These are phyloP conservation scores for Aurelia sp. DNA, from an alignment of 30 jellyfish, hydroid and myxozoan genomes.

Conservation along the genomic window DNA sequence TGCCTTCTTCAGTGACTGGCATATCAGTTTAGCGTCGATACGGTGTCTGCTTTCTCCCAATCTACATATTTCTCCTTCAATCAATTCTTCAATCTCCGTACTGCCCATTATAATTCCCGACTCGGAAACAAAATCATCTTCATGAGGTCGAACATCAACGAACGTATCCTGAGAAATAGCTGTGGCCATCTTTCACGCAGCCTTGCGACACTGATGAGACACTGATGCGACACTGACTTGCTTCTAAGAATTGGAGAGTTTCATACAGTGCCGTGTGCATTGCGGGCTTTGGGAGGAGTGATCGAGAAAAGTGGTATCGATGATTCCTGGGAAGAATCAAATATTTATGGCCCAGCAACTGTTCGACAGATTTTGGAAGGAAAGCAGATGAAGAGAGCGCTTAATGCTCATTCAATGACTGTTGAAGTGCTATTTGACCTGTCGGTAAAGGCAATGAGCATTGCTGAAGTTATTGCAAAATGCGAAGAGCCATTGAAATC, in stretches of 20 bases:
- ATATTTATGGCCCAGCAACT: slow-evolving; percentile 8
- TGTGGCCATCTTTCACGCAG: no score
- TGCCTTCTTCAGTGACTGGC: no score
- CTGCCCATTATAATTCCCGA: not conserved
- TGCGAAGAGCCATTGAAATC: not conserved
- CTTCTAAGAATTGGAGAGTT: slow-evolving; percentile 20
- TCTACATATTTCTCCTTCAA: no score
- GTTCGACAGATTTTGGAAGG: slow-evolving; percentile 21
- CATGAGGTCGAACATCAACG: not conserved
- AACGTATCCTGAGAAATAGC: no score
- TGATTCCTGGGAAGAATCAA: slow-evolving; percentile 18
- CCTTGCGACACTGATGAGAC: no score
- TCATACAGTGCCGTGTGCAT: slow-evolving; percentile 51
- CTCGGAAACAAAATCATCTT: not conserved
- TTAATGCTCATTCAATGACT: slow-evolving; percentile 24
- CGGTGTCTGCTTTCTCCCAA: no score
- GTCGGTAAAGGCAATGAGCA: not conserved
- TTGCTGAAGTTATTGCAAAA: not conserved
- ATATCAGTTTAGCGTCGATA: no score
- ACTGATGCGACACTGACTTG: no score
- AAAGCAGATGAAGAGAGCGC: slow-evolving; percentile 22
- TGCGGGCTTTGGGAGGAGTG: slow-evolving; percentile 4
- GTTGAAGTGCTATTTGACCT: slow-evolving; percentile 1
- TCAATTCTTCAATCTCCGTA: no score
- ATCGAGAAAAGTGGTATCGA: slow-evolving; percentile 31